These are phyloP conservation scores for Glaucidium brasilianum DNA, from an alignment of 2,113 vertebrate species.

Conservation along the genomic window DNA sequence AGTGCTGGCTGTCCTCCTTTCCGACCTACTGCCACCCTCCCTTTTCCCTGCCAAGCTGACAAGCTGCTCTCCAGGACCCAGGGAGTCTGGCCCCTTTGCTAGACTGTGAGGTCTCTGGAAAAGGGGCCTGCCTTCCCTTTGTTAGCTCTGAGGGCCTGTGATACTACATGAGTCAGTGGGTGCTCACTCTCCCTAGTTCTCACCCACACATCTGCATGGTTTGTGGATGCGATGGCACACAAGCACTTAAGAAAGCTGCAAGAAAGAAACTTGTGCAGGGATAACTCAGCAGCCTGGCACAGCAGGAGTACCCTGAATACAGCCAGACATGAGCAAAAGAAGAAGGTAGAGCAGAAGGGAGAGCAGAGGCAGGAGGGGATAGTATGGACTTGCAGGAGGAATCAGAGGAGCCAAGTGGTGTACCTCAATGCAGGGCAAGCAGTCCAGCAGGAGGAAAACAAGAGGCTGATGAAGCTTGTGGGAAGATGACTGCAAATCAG, in stretches of 20 bases:
- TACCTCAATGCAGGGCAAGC: neutral
- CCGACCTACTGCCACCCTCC: neutral
- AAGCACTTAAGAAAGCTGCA: neutral
- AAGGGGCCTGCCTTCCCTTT: neutral
- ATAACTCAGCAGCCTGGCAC: neutral
- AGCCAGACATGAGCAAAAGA: neutral
- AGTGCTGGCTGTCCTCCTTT: neutral
- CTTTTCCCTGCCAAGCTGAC: neutral
- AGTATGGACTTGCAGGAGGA: neutral
- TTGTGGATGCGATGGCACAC: neutral
- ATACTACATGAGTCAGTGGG: neutral
- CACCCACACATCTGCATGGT: neutral
- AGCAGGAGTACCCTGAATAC: neutral
- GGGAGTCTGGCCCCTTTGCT: neutral
- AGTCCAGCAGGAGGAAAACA: neutral
- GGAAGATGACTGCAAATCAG: neutral
- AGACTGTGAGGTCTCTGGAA: neutral
- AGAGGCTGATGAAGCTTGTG: neutral
- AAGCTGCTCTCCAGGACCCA: neutral
- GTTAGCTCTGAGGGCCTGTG: neutral
- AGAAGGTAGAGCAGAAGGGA: neutral
- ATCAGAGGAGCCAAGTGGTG: neutral
- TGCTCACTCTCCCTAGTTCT: neutral
- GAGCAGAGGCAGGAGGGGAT: neutral
- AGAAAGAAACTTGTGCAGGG: neutral